Percentiles rank a stretch among this genome's conserved stretches.
Evolutionary conservation across 2,797 vertebrate species (phyloP).

Genomic region (Sebastes umbrosus): DNA sequence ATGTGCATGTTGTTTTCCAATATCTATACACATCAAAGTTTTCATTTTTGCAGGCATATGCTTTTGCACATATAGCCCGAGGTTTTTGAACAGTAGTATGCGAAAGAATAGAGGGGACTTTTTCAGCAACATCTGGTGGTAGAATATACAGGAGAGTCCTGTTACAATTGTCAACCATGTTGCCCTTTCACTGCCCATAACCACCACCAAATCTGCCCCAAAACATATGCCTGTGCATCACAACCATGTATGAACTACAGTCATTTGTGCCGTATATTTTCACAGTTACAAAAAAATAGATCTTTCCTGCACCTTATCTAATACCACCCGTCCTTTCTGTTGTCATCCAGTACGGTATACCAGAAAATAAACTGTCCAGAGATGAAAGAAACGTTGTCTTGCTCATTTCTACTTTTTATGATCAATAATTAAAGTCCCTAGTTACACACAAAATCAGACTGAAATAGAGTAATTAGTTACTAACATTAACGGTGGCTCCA

Average conservation of each 20-base stretch:
- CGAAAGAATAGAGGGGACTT: neutral
- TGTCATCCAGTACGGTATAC: neutral
- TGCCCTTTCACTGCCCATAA: no score
- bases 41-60: neutral
- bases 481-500: neutral
- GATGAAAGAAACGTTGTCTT: neutral
- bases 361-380: constrained; percentile 16
- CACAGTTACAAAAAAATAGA: neutral
- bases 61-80: rapidly evolving
- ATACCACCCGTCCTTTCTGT: neutral
- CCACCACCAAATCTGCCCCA: no score
- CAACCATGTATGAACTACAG: no score
- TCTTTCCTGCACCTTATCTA: neutral
- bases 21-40: neutral
- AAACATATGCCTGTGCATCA: no score
- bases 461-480: neutral
- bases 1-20: neutral
- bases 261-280: no score
- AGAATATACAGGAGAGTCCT: no score
- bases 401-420: neutral
- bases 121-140: neutral
- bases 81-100: neutral
- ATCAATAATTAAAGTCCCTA: neutral
- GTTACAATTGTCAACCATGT: no score
- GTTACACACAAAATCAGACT: neutral